These are phyloP conservation scores for Apodemia hepburni DNA, from an alignment of 2,888 invertebrate species.

Conservation along the genomic window DNA sequence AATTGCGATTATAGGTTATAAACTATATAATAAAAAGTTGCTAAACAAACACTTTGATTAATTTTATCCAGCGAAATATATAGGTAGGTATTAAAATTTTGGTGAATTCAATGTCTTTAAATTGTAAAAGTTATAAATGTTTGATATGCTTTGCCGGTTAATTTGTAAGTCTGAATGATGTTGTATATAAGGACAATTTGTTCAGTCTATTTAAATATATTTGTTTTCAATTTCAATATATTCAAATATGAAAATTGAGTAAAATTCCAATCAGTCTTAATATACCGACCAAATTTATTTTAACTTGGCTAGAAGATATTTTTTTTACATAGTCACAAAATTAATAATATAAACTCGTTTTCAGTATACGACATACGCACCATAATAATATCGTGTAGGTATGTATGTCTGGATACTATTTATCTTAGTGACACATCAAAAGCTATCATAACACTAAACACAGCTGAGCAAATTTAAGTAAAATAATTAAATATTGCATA, in stretches of 20 bases:
- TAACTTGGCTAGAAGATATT: not conserved
- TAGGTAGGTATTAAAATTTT: no score
- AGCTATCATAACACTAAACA: no score
- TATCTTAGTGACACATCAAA: no score
- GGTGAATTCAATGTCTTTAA: not conserved
- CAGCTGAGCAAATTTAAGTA: no score
- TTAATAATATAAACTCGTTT: not conserved
- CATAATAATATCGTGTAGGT: not conserved
- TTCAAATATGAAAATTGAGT: not conserved
- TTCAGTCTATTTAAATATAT: not conserved
- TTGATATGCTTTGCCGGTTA: conserved; percentile 4
- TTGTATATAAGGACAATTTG: not conserved
- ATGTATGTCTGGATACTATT: no score
- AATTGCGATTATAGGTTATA: no score
- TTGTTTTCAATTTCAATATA: not conserved
- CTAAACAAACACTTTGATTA: no score
- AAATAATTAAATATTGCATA: no score
- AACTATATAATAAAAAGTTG: no score
- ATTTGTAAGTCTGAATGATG: not conserved
- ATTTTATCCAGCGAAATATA: no score
- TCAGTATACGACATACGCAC: not conserved
- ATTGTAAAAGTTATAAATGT: conserved; percentile 6
- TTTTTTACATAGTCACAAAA: not conserved
- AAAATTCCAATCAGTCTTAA: conserved; percentile 12
- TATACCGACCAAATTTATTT: not conserved